Evolutionary conservation across 2,888 invertebrate genomes (phyloP).

Genomic region (Diloba caeruleocephala): DNA sequence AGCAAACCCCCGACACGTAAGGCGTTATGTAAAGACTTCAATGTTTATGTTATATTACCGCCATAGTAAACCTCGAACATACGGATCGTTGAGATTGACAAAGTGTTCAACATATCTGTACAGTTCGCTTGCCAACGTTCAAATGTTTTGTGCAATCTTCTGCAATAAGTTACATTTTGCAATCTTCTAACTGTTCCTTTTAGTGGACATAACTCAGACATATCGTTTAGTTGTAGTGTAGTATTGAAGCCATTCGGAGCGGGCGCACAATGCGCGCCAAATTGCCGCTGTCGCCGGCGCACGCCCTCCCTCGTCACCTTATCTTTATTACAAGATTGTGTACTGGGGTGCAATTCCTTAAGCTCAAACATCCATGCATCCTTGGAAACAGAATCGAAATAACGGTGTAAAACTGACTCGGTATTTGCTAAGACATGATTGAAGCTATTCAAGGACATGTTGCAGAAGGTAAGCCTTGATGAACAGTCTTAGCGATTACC

Average conservation of each 20-base stretch:
- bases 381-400: no score
- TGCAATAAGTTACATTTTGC: background rate
- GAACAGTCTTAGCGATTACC: no score
- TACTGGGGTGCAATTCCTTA: no score
- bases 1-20: no score
- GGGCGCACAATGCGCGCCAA: slow-evolving; percentile 3
- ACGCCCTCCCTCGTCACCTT: slow-evolving; percentile 3
- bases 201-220: background rate
- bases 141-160: background rate
- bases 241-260: background rate
- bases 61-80: background rate
- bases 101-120: no score
- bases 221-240: background rate
- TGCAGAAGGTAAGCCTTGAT: no score
- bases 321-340: slow-evolving; percentile 6
- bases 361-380: no score
- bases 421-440: no score
- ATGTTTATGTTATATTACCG: no score
- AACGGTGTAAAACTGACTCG: no score
- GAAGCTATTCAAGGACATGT: no score
- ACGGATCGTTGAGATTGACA: background rate
- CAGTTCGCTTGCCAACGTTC: background rate
- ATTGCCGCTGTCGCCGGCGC: slow-evolving; percentile 1
- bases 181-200: background rate
- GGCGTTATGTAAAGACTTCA: no score